Conservation (phyloP, 2,888 invertebrate genomes). For the Capitulum mitella region DNA sequence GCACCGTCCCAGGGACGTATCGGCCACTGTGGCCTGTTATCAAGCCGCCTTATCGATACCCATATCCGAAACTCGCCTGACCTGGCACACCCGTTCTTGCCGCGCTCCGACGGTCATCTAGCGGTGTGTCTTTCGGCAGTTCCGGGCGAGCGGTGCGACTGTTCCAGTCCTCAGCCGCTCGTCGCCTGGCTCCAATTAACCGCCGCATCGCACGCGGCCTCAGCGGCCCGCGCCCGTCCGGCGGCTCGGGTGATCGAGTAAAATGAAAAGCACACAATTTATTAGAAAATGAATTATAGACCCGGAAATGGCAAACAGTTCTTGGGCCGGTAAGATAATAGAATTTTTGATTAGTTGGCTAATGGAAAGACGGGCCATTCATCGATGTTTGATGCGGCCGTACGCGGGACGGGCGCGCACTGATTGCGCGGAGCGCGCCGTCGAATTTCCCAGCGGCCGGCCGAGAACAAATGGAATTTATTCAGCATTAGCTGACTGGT, state of each 20-base stretch:
- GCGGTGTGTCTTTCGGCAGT: no score
- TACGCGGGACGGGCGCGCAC: not conserved
- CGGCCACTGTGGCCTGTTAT: no score
- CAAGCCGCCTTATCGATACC: no score
- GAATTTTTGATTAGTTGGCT: conserved; percentile 18
- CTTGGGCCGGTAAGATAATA: conserved; percentile 11
- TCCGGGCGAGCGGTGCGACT: no score
- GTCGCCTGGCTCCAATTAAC: not conserved
- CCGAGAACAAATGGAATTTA: conserved; percentile 8
- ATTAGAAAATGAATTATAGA: conserved; percentile 18
- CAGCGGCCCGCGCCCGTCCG: no score
- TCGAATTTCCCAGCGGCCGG: conserved; percentile 2
- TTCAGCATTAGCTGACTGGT: conserved; percentile 19
- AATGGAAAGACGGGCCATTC: conserved; percentile 19
- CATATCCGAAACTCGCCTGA: no score
- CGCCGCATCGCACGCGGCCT: no score
- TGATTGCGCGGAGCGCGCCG: not conserved
- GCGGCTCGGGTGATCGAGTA: not conserved
- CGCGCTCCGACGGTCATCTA: no score
- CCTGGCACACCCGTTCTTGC: no score
- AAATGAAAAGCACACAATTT: conserved; percentile 21
- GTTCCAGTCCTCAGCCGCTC: no score
- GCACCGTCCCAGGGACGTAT: no score
- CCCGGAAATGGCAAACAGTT: conserved; percentile 6
- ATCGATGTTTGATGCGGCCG: conserved; percentile 8